Conservation (phyloP, 2,113 vertebrate species). For the Urocynchramus pylzowi region DNA sequence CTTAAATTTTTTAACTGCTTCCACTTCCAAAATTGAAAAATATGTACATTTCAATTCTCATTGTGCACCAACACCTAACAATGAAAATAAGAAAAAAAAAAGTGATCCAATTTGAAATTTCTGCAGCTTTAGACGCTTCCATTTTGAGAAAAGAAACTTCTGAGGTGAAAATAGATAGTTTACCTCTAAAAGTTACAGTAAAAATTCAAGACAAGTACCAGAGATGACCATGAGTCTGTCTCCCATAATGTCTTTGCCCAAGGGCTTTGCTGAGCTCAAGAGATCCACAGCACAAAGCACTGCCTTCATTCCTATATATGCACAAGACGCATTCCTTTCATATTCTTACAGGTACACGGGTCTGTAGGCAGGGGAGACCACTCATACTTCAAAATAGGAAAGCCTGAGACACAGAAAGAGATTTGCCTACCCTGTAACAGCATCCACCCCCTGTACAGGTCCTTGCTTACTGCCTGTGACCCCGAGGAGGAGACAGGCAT, state of each 20-base stretch:
- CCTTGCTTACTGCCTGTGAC: background rate
- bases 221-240: background rate
- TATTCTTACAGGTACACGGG: background rate
- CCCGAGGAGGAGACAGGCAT: background rate
- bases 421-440: background rate
- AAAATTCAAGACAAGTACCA: background rate
- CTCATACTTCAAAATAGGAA: background rate
- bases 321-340: background rate
- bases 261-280: background rate
- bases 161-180: background rate
- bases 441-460: background rate
- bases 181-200: background rate
- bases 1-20: background rate
- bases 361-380: background rate
- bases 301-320: background rate
- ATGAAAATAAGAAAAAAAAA: background rate
- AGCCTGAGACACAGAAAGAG: background rate
- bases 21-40: background rate
- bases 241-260: background rate
- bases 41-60: background rate
- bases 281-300: background rate
- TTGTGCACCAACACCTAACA: background rate
- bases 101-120: background rate
- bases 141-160: background rate
- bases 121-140: background rate